Evolutionary conservation across 1,140 invertebrate species (phyloP), one percentile per base, ranked within the genome.

Genomic region (Listronotus bonariensis): DNA sequence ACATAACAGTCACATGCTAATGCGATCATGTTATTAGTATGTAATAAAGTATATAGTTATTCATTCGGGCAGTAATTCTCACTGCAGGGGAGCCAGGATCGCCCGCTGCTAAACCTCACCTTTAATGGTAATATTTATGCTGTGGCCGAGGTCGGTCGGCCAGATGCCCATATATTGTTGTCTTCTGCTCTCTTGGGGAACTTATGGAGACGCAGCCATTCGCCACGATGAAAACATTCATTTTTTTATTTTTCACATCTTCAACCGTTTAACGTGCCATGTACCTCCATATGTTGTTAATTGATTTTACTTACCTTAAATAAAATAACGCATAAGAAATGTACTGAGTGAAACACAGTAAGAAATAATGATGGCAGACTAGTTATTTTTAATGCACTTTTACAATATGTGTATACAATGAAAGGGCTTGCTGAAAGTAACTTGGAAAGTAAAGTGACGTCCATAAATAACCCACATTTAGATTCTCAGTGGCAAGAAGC

Each of bases 21-120:
- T 76, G 72, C 74, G 72, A 66, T 67, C 70, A 73, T 75, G 76
- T 78, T 78, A 78, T 77, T 78, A 78, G 77, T 78, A 78, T 78
- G 77, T 77, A 78, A 78, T 78, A 78, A 78, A 78, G 77, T 77
- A 78, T 77, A 77, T 77, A 78, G 75, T 78, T 76, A 78, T 77
- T 78, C 77, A 75, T 76, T 78, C 67, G 72, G 74, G 77, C 77
- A 78, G 77, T 78, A 77, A 78, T 78, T 78, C 77, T 78, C 77
- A 53, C 77, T 9, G 70, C 68, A 58, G 77, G 77, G 70, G 65
- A 68, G 68, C 68, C 38, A 53, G 18, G 72, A 68, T 66, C 69
- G 63, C 76, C 76, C 67, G 77, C 77, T 76, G 76, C 68, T 75
- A 73, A 74, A 75, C 75, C 77, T 78, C 77, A 78, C 75, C 77